A percentile compares a stretch with the other conserved stretches of the same genome.
Evolutionary conservation across 2,888 invertebrate species (phyloP).

Genomic region (Euplagia quadripunctaria): DNA sequence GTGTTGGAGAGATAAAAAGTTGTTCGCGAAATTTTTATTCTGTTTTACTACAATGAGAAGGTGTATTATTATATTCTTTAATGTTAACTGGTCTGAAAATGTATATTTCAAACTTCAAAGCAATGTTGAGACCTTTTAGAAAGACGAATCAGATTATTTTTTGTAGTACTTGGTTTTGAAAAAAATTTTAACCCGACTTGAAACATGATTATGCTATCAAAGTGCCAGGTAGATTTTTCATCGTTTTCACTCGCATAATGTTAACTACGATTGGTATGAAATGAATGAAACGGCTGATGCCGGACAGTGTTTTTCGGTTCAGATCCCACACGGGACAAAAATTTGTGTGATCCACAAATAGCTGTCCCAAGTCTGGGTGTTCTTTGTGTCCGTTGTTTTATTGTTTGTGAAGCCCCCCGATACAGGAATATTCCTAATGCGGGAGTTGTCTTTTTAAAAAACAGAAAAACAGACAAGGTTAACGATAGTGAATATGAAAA

Average conservation of each 20-base stretch:
- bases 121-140: neutral
- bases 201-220: neutral
- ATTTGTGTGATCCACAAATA: too few species aligned
- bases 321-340: too few species aligned
- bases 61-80: neutral
- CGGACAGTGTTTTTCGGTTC: too few species aligned
- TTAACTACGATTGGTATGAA: neutral
- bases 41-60: conserved; percentile 6
- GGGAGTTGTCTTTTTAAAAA: too few species aligned
- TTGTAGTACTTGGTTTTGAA: neutral
- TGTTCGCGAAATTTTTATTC: conserved; percentile 27
- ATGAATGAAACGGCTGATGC: neutral
- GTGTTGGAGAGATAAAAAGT: conserved; percentile 46
- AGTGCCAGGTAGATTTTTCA: neutral
- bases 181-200: neutral
- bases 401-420: too few species aligned
- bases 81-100: neutral
- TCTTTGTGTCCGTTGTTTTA: too few species aligned
- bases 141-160: neutral
- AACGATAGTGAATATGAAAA: too few species aligned
- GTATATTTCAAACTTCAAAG: neutral
- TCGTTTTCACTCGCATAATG: too few species aligned
- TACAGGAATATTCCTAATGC: too few species aligned
- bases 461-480: too few species aligned
- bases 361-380: too few species aligned